These are phyloP conservation scores for Trichacis sp. DNA, from an alignment of 2,888 invertebrate genomes.

Conservation along the genomic window DNA sequence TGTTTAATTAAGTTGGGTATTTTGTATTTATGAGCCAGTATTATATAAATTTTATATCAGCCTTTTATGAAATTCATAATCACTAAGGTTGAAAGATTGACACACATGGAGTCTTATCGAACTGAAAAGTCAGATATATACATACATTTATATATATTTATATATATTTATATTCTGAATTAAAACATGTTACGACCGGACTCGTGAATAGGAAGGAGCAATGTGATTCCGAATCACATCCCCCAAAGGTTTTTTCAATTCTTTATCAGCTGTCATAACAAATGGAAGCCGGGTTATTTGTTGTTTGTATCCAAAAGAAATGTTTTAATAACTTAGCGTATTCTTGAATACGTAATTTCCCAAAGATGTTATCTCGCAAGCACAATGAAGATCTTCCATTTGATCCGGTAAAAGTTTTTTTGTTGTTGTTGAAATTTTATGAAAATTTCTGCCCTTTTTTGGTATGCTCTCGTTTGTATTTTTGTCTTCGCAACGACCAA, in stretches of 20 bases:
- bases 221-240: not conserved
- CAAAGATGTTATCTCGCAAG: constrained; percentile 2
- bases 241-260: not conserved
- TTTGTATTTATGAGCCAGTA: too few relatives aligned
- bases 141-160: too few relatives aligned
- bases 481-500: not conserved
- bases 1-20: too few relatives aligned
- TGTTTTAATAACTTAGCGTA: not conserved
- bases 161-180: too few relatives aligned
- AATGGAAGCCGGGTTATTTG: not conserved
- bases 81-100: too few relatives aligned
- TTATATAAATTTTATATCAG: too few relatives aligned
- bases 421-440: constrained; percentile 4
- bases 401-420: not conserved
- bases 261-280: not conserved
- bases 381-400: constrained; percentile 3
- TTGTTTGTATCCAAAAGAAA: not conserved
- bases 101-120: too few relatives aligned
- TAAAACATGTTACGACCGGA: too few relatives aligned
- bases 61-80: too few relatives aligned
- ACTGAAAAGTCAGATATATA: too few relatives aligned
- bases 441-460: constrained; percentile 2
- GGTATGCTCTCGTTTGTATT: not conserved
- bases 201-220: too few relatives aligned
- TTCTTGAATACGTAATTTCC: not conserved